phyloP scores from a whole-genome alignment of 1,140 invertebrate species.

The Lasioglossum albipes region DNA sequence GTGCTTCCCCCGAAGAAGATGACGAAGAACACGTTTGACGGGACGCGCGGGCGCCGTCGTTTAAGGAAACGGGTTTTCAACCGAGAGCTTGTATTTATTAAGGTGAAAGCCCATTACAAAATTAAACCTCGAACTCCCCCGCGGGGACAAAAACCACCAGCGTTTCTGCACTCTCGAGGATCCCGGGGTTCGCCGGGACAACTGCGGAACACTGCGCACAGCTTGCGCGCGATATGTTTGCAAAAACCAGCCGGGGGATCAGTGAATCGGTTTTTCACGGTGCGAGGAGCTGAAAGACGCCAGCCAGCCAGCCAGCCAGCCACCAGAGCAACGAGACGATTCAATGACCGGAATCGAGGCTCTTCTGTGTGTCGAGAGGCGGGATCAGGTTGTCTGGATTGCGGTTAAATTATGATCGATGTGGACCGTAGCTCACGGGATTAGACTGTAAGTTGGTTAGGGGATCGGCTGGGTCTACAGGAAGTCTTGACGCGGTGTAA shows the following conservation, averaged over 20 bases:
- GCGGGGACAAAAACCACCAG: not conserved
- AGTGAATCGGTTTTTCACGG: not conserved
- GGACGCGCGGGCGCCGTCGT: not conserved
- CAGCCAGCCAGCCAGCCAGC: too few species aligned
- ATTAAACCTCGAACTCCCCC: constrained; percentile 23
- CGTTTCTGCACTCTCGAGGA: not conserved
- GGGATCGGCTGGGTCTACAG: too few species aligned
- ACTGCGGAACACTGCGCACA: not conserved
- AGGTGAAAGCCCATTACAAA: constrained; percentile 18
- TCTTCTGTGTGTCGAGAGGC: not conserved
- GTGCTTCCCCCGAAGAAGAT: not conserved
- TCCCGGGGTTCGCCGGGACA: not conserved
- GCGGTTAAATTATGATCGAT: too few species aligned
- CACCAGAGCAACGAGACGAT: not conserved
- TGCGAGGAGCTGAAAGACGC: not conserved
- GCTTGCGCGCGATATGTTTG: not conserved
- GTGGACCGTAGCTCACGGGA: too few species aligned
- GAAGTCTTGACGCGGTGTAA: too few species aligned
- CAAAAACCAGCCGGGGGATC: not conserved
- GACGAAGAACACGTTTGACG: not conserved
- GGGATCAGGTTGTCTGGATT: too few species aligned
- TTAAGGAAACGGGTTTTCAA: not conserved
- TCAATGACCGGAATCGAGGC: not conserved
- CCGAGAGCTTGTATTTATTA: constrained; percentile 8
- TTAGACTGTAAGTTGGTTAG: too few species aligned